Base-by-base conservation (phyloP, 2,888 invertebrate genomes). In the Agonopterix subpropinquella region DNA sequence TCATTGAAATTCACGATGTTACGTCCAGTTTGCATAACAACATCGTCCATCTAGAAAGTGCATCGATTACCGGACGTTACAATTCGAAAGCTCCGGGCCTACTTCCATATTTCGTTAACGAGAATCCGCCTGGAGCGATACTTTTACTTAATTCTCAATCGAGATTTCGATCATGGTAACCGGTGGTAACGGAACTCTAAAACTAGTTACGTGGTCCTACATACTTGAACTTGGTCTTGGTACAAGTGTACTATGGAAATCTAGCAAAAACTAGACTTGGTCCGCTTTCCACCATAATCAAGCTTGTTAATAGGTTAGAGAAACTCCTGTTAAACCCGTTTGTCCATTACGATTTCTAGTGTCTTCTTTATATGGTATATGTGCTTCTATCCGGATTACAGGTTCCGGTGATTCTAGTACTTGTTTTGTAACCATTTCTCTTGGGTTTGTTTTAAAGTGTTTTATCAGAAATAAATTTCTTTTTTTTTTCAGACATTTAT, bases 41-140 rank as follows among this genome's bases (percentile, higher is more conserved):
- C 64, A 65, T 62, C 73, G 70, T 77, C 78, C 76, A 77, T 78
- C 77, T 88, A 86, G 87, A 88, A 88, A 88, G 87, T 81, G 76
- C 77, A 80, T 82, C 73, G 67, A 73, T 74, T 74, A 65, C 67
- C 67, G 69, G 67, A 67, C 73, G 73, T 72, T 70, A 64, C 61
- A 57, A 73, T 83, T 83, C 73, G 85, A 86, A 87, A 87, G 87
- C 87, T 81, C 67, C 54, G 62, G 65, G 59, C 77, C 83, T 69
- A 81, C 82, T 76, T 81, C 81, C 75, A 82, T 77, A 80, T 82
- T 83, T 80, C 71, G 78, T 73, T 67, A 65, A 69, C 68, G 69
- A 74, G 74, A 77, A 64, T 69, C 62, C 64, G 83, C 84, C 83
- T 75, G 76, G 74, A 81, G 81, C 78, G 54, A 70, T 70, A 81